A percentile compares a stretch with the other conserved stretches of the same genome.
Conservation (phyloP, 2,888 invertebrate species). For the Petrophora chlorosata region DNA sequence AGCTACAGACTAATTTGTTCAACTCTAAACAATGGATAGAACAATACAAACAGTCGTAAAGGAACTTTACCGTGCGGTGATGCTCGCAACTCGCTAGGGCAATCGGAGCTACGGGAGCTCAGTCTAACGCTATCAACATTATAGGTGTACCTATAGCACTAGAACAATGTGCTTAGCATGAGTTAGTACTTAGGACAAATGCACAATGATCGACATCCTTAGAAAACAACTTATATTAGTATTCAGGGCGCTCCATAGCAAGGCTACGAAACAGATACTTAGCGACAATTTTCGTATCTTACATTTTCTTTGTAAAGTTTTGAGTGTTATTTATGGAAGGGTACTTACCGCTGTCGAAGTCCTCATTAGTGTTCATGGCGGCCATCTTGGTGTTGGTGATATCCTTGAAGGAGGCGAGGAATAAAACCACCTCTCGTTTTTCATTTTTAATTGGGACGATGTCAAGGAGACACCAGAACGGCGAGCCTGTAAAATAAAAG, state of each 20-base stretch:
- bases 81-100: constrained; percentile 69
- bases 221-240: constrained; percentile 36
- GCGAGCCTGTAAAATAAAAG: constrained; percentile 86
- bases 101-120: constrained; percentile 72
- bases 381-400: constrained; percentile 96
- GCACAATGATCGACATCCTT: constrained; percentile 46
- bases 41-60: constrained; percentile 56
- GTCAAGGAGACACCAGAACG: constrained; percentile 98
- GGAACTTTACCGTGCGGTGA: constrained; percentile 80
- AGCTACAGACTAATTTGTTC: constrained; percentile 55
- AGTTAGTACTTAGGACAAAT: constrained; percentile 51
- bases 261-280: constrained; percentile 24
- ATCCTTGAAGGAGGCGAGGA: constrained; percentile 98
- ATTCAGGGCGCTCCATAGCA: constrained; percentile 34
- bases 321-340: constrained; percentile 45
- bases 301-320: constrained; percentile 41
- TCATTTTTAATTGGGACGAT: constrained; percentile 99
- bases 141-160: constrained; percentile 67
- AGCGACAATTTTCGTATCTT: constrained; percentile 21
- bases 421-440: constrained; percentile 97
- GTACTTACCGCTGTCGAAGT: constrained; percentile 93
- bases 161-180: constrained; percentile 67
- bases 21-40: constrained; percentile 48
- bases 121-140: constrained; percentile 69
- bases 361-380: constrained; percentile 92